Conservation (phyloP, 2,113 vertebrate genomes). For the Paraplagusia blochii region DNA sequence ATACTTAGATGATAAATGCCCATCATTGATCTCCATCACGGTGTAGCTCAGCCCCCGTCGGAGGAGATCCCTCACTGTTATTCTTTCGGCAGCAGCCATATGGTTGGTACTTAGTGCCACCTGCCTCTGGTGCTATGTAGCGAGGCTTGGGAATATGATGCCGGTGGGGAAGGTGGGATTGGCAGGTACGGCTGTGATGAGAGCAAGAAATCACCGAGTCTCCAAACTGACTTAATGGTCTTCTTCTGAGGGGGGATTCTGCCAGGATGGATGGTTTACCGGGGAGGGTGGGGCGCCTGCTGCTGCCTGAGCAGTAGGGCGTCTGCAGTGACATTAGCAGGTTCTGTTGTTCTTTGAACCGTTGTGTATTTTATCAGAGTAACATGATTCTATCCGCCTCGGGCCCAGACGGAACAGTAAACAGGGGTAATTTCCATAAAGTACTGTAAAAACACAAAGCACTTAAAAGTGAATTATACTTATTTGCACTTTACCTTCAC, state of each 20-base stretch:
- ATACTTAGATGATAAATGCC: constrained; percentile 65
- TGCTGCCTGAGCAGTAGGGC: constrained; percentile 22
- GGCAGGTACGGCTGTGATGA: constrained; percentile 37
- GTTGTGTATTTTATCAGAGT: constrained; percentile 11
- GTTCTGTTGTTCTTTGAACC: constrained; percentile 27
- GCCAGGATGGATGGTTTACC: constrained; percentile 13
- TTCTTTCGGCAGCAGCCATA: constrained; percentile 65
- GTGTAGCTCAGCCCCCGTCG: constrained; percentile 41
- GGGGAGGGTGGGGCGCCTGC: constrained; percentile 26
- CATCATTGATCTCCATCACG: constrained; percentile 66
- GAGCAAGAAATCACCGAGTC: constrained; percentile 46
- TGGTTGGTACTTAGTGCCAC: constrained; percentile 67
- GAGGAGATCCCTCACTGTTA: constrained; percentile 59
- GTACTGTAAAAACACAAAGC: constrained; percentile 47
- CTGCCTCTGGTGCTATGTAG: constrained; percentile 59
- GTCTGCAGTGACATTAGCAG: constrained; percentile 29
- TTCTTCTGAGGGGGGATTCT: constrained; percentile 33
- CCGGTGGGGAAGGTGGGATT: constrained; percentile 20
- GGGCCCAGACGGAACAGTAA: constrained; percentile 42
- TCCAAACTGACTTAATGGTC: constrained; percentile 61
- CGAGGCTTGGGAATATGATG: constrained; percentile 41
- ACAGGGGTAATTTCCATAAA: constrained; percentile 52
- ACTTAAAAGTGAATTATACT: constrained; percentile 58
- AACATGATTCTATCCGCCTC: constrained; percentile 40
- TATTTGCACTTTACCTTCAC: constrained; percentile 47